Conservation (phyloP, 2,888 invertebrate species). For the Eupithecia subumbrata region DNA sequence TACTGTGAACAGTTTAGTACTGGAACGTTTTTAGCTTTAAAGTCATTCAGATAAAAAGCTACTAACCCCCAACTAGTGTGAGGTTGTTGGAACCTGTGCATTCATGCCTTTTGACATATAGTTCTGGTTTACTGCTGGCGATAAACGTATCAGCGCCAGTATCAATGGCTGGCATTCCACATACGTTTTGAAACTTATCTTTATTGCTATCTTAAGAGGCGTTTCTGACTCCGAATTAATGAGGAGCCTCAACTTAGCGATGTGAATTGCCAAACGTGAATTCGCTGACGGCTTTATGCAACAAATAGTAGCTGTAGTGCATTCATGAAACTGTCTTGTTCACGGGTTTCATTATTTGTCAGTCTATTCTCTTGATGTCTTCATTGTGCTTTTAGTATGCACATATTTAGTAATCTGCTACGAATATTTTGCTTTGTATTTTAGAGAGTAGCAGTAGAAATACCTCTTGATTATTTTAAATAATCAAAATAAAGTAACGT, state of each 20-base stretch:
- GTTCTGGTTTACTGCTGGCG: slow-evolving; percentile 68
- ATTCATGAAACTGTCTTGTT: slow-evolving; percentile 34
- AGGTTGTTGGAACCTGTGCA: slow-evolving; percentile 67
- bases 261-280: slow-evolving; percentile 45
- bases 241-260: slow-evolving; percentile 47
- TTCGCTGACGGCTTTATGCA: slow-evolving; percentile 37
- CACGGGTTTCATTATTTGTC: slow-evolving; percentile 36
- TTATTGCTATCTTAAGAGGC: slow-evolving; percentile 51
- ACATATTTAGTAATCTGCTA: slow-evolving; percentile 24
- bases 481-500: not conserved
- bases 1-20: slow-evolving; percentile 43
- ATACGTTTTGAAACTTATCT: slow-evolving; percentile 50
- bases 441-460: not conserved
- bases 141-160: slow-evolving; percentile 66
- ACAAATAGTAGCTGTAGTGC: slow-evolving; percentile 26
- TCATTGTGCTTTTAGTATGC: slow-evolving; percentile 31
- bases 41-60: slow-evolving; percentile 53
- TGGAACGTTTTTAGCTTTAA: slow-evolving; percentile 55
- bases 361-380: slow-evolving; percentile 30
- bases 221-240: slow-evolving; percentile 52
- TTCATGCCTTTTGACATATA: slow-evolving; percentile 70
- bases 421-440: slow-evolving; percentile 14
- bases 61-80: slow-evolving; percentile 41
- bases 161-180: slow-evolving; percentile 51
- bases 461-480: not conserved